Evolutionary conservation across 2,888 invertebrate species (phyloP).

Genomic region (Trichogramma evanescens): DNA sequence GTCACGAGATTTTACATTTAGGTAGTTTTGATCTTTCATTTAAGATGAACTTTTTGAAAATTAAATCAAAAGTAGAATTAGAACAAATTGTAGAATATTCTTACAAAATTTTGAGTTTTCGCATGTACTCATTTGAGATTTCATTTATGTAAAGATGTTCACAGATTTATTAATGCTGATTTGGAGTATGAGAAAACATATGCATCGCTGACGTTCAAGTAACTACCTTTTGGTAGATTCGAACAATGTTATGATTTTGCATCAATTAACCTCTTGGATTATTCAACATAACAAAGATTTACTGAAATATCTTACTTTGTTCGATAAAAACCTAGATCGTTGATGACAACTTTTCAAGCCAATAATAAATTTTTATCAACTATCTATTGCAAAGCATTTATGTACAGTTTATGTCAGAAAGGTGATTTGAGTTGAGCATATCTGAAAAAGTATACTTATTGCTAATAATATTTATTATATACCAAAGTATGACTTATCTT

Average conservation of each 20-base stretch:
- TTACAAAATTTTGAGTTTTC: neutral
- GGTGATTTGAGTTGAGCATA: constrained; percentile 28
- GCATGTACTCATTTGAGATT: neutral
- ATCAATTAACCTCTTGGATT: constrained; percentile 39
- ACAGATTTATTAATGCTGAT: neutral
- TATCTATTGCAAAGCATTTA: constrained; percentile 46
- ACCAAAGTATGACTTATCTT: constrained; percentile 4
- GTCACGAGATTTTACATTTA: neutral
- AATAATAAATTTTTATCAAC: constrained; percentile 42
- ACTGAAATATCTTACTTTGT: constrained; percentile 41
- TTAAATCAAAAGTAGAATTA: neutral
- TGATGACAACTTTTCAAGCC: constrained; percentile 46
- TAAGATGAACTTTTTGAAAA: neutral
- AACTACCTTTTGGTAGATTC: constrained; percentile 44
- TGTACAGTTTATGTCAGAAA: constrained; percentile 46
- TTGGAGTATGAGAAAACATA: constrained; percentile 1
- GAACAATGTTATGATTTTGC: constrained; percentile 45
- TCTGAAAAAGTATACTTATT: too few species aligned
- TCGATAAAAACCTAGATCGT: constrained; percentile 42
- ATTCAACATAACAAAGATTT: constrained; percentile 41
- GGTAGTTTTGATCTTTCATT: neutral
- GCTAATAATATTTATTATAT: constrained; percentile 15
- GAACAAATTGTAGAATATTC: neutral
- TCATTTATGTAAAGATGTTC: neutral
- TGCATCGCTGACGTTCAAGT: constrained; percentile 45